Evolutionary conservation across 2,888 invertebrate species (phyloP), one percentile per base, ranked within the genome.

Genomic region (Ichneumon xanthorius): DNA sequence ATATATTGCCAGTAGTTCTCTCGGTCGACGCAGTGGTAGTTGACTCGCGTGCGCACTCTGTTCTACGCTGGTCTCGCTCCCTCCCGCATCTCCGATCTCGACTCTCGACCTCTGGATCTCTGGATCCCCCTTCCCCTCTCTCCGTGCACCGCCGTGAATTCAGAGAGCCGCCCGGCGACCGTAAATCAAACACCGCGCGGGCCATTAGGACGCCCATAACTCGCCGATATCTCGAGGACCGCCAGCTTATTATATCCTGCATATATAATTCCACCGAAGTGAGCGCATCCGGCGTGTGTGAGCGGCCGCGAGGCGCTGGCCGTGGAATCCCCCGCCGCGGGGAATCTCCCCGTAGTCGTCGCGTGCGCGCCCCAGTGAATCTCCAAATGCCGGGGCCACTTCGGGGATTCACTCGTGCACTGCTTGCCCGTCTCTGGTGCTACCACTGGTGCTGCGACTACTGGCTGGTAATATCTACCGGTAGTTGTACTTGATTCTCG

Each of bases 201-300:
- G 91, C 92, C 93, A 93, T 93, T 93, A 93, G 92, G 91, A 89
- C 90, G 89, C 89, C 90, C 93, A 92, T 93, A 93, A 93, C 92
- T 93, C 92, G 92, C 92, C 92, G 93, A 93, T 93, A 93, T 93
- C 93, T 92, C 93, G 92, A 92, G 92, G 91, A 92, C 92, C 92
- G 90, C 90, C 91, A 91, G 93, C 93, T 93, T 93, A 93, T 93
- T 93, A 93, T 93, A 93, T 91, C 92, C 92, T 89, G 93, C 93
- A 92, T 92, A 91, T 92, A 92, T 93, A 92, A 93, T 92, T 93
- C 91, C 87, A 87, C 89, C 88, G 81, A 87, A 88, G 88, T 87
- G 88, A 84, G 85, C 80, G 84, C 86, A 88, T 88, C 86, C 88
- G 84, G 75, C 80, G 71, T 48, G 75, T 77, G 79, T 81, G 58